A percentile compares a stretch with the other conserved stretches of the same genome.
Evolutionary conservation across 2,888 invertebrate species (phyloP).

Genomic region (Ochropacha duplaris): DNA sequence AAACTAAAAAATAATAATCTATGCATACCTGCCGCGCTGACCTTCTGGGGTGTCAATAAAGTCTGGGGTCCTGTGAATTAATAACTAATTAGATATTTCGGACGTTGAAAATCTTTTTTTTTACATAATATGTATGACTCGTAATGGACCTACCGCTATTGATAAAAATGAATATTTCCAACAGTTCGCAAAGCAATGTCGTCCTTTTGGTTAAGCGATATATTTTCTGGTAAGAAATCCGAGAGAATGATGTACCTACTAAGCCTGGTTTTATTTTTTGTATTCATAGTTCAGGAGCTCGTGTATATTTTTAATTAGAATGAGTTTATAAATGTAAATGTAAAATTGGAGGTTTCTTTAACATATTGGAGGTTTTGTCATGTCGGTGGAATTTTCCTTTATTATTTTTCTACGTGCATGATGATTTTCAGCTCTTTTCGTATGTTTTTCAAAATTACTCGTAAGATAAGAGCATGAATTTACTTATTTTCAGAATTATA

Average conservation of each 20-base stretch:
- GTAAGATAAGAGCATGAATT: not conserved
- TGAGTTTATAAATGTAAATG: not conserved
- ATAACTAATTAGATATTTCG: too few relatives aligned
- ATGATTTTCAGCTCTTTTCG: not conserved
- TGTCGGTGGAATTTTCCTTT: not conserved
- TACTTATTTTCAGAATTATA: not conserved
- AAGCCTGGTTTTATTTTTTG: constrained; percentile 7
- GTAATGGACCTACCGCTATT: not conserved
- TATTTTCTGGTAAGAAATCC: constrained; percentile 64
- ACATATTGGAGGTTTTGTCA: not conserved
- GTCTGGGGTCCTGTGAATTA: too few relatives aligned
- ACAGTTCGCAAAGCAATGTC: constrained; percentile 67
- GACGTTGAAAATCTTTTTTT: too few relatives aligned
- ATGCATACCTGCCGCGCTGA: too few relatives aligned
- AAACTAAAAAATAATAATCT: too few relatives aligned
- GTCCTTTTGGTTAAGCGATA: constrained; percentile 52
- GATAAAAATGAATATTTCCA: constrained; percentile 21
- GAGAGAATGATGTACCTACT: constrained; percentile 7
- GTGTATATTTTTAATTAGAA: not conserved
- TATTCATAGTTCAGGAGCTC: not conserved
- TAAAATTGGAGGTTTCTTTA: not conserved
- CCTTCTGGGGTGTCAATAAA: too few relatives aligned
- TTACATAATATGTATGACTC: too few relatives aligned
- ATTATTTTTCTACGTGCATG: not conserved
- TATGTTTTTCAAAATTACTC: not conserved